Percentiles rank a stretch among this genome's conserved stretches.
Conservation (phyloP, 2,797 vertebrate species). For the Podarcis lilfordi region DNA sequence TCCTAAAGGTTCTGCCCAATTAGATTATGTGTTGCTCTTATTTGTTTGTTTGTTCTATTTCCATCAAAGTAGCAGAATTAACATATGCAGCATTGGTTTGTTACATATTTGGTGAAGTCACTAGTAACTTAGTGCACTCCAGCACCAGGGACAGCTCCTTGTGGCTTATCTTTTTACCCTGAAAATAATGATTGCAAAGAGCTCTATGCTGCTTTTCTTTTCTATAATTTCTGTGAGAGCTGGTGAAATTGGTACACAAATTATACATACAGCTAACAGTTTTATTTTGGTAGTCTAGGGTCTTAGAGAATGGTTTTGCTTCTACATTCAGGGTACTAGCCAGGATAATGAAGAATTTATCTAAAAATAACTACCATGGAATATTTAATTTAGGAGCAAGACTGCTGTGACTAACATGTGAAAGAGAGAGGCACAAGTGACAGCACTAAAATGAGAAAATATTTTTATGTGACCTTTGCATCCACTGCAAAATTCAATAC, state of each 20-base stretch:
- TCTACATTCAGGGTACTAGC: constrained; percentile 34
- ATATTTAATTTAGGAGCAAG: constrained; percentile 59
- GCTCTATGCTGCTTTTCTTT: neutral
- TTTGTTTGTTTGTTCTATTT: neutral
- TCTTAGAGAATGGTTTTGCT: constrained; percentile 56
- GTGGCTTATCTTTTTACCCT: neutral
- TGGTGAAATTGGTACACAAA: constrained; percentile 9
- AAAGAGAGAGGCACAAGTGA: constrained; percentile 54
- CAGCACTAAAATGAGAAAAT: constrained; percentile 47
- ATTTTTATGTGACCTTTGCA: constrained; percentile 61
- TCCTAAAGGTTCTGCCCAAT: neutral
- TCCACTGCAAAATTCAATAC: constrained; percentile 38
- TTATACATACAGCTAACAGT: constrained; percentile 18
- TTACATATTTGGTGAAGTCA: constrained; percentile 29
- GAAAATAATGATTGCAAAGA: neutral
- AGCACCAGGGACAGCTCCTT: constrained; percentile 44
- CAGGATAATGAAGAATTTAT: constrained; percentile 43
- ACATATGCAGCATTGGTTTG: neutral
- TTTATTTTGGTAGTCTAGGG: constrained; percentile 37
- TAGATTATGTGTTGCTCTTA: neutral
- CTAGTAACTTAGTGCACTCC: constrained; percentile 5
- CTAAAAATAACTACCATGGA: constrained; percentile 65
- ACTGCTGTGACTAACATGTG: constrained; percentile 55
- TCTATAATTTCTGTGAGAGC: neutral
- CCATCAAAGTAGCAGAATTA: neutral